Evolutionary conservation across 2,888 invertebrate species (phyloP).

Genomic region (Nemotelus nigrinus): DNA sequence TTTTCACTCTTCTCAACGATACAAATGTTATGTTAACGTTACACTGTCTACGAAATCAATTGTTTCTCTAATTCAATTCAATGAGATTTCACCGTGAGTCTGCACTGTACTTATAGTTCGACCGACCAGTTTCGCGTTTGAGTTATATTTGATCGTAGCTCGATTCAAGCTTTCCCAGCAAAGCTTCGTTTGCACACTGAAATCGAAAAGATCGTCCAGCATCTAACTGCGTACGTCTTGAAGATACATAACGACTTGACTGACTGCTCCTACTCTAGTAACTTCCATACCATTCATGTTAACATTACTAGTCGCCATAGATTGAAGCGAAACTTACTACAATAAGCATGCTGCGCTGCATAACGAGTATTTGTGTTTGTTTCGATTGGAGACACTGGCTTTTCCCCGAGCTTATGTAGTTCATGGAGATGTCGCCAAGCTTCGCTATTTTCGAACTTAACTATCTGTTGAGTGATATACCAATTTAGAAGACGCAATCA

Average conservation of each 20-base stretch:
- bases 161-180: slow-evolving; percentile 14
- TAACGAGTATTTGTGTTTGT: not conserved
- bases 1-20: too few relatives aligned
- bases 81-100: too few relatives aligned
- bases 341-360: too few relatives aligned
- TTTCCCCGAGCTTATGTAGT: not conserved
- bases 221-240: not conserved
- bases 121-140: slow-evolving; percentile 21
- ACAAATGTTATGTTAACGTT: too few relatives aligned
- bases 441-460: not conserved
- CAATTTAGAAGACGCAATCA: slow-evolving; percentile 28
- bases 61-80: too few relatives aligned
- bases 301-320: too few relatives aligned
- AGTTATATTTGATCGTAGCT: slow-evolving; percentile 23
- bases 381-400: not conserved
- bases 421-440: slow-evolving; percentile 24
- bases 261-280: slow-evolving; percentile 3
- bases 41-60: too few relatives aligned
- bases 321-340: too few relatives aligned
- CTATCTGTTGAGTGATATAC: not conserved
- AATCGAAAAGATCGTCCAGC: not conserved
- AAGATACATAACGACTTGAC: not conserved
- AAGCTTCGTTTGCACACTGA: slow-evolving; percentile 6
- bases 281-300: not conserved
- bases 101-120: not conserved